Evolutionary conservation across 1,140 invertebrate genomes (phyloP).

Genomic region (Saccostrea cuccullata): DNA sequence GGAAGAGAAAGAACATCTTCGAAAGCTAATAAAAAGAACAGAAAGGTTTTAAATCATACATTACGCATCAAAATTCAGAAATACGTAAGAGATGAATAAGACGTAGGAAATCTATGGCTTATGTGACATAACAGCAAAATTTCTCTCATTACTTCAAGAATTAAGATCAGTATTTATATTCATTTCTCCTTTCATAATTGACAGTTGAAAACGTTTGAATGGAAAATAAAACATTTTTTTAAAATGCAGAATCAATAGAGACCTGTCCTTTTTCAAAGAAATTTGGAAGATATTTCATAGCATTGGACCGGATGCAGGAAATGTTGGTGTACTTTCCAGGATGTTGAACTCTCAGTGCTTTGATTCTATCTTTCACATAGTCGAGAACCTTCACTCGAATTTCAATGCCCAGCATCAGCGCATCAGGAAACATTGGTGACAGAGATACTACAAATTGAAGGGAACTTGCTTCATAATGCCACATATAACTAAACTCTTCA

Average conservation of each 20-base stretch:
- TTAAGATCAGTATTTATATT: too few species aligned
- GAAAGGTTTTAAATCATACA: not conserved
- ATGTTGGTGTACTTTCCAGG: constrained; percentile 93
- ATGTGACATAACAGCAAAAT: too few species aligned
- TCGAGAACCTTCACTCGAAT: constrained; percentile 97
- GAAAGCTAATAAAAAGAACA: constrained; percentile 85
- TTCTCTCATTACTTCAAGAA: too few species aligned
- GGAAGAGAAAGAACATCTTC: constrained; percentile 99
- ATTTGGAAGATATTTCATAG: constrained; percentile 98
- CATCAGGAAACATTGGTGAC: constrained; percentile 93
- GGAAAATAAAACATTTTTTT: not conserved
- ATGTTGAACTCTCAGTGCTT: constrained; percentile 88
- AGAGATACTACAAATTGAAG: constrained; percentile 85
- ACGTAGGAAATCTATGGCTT: too few species aligned
- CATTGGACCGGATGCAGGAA: constrained; percentile 96
- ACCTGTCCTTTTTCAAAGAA: constrained; percentile 97
- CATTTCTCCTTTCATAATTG: too few species aligned
- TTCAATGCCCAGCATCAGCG: constrained; percentile 96
- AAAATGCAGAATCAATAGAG: constrained; percentile 48
- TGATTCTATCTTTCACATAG: constrained; percentile 97
- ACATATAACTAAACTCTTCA: too few species aligned
- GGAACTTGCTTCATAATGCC: too few species aligned
- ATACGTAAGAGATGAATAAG: too few species aligned
- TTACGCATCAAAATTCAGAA: too few species aligned
- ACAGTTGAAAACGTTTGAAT: too few species aligned